Base-by-base conservation (phyloP, 2,888 invertebrate species). In the Scaptomyza caliginosa region DNA sequence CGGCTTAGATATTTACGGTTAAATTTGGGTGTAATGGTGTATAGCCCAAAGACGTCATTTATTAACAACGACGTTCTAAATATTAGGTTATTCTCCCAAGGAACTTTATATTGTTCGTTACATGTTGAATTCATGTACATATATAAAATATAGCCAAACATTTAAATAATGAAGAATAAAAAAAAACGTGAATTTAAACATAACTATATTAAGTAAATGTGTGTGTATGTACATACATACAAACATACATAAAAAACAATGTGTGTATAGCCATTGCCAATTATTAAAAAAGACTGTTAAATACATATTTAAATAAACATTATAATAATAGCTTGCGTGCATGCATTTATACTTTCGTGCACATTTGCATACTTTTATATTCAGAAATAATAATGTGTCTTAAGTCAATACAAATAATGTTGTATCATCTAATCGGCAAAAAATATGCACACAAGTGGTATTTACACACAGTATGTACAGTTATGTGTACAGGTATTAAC, bases 201-300 rank as follows among this genome's bases (percentile, higher is more conserved):
- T 34, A 67, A 21, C 24, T 30, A 66, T 36, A 46, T 40, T 32
- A 45, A 63, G 13, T 36, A 28, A 24, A 24, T n/a, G 30, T 32
- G 7, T 34, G 16, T 60, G 23, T 30, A 28, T 45, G 43, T 48
- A 39, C 45, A 56, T 59, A 56, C 34, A 39, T 39, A 19, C 24
- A 24, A 17, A n/a, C n/a, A n/a, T n/a, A n/a, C n/a, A n/a, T n/a
- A n/a, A 11, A 19, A 17, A 66, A 60, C 62, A 71, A 79, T 71
- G 67, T 77, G 69, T 54, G 49, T 65, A 19, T 50, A 80, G 78
- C 58, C 74, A 86, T 86, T 84, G 85, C 82, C 75, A 81, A 78
- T 81, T 74, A 63, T 49, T 49, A 13, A 59, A 73, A 76, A 86
- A 82, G 82, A 82, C 82, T 82, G 82, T 72, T 81, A 64, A 74